phyloP scores from a whole-genome alignment of 2,113 vertebrate species.

The Melierax canorus region DNA sequence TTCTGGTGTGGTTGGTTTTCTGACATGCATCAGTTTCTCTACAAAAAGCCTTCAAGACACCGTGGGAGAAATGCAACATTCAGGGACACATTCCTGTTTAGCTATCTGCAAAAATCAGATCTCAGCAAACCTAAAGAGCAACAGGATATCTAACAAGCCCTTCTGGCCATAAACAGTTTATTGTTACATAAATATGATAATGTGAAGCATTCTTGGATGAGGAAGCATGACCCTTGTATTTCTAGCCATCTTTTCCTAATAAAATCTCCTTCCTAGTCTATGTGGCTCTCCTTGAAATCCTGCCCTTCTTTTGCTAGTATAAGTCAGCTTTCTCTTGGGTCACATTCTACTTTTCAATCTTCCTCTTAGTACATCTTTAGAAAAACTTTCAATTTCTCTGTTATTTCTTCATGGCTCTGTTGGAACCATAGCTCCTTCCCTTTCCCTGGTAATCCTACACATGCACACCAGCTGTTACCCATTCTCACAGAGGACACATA shows the following conservation, averaged over 20 bases:
- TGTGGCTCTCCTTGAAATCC: neutral
- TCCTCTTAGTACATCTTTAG: neutral
- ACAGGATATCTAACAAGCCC: neutral
- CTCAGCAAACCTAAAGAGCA: neutral
- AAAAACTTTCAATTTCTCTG: neutral
- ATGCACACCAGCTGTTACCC: accelerated
- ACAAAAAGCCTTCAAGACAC: constrained; percentile 1
- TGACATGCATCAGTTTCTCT: neutral
- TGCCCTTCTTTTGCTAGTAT: neutral
- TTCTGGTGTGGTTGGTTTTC: neutral
- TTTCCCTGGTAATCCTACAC: neutral
- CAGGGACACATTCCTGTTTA: neutral
- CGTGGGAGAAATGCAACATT: neutral
- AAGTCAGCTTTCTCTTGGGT: neutral
- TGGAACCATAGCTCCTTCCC: neutral
- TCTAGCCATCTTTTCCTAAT: neutral
- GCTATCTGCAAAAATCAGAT: neutral
- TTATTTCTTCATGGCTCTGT: neutral
- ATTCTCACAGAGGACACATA: neutral
- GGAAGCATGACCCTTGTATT: neutral
- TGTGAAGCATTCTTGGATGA: neutral
- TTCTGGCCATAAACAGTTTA: constrained; percentile 32
- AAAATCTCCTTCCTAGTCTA: neutral
- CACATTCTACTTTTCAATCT: neutral
- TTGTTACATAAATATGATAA: constrained; percentile 14